Base-by-base conservation (phyloP, 2,113 vertebrate genomes). In the Esox niger region DNA sequence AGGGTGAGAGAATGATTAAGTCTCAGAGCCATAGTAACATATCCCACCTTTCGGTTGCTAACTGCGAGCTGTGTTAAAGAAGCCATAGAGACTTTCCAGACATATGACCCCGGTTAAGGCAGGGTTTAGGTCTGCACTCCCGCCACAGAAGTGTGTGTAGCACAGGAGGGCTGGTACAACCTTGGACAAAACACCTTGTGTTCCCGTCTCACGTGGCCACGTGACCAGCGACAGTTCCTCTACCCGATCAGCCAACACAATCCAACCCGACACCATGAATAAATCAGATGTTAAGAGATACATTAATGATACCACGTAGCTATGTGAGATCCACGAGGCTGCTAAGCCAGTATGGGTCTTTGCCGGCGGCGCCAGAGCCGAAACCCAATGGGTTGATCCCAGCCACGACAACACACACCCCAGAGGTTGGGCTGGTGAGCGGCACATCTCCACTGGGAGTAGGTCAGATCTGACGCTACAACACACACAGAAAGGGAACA, bases 301-400 rank as follows among this genome's bases (percentile, higher is more conserved):
- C 26, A 27, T 43, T 75, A 80, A 83, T 86, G 78, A 89, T 83
- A 59, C 83, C 87, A 89, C 17, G 38, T 43, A 15, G 75, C 77
- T 61, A n/a, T n/a, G 15, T 38, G 68, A 87, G 88, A 88, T 79
- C 88, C 86, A 89, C 71, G 13, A 65, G 55, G 59, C 60, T 70
- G 71, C 81, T 79, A 80, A 80, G 83, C 80, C 72, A 76, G 74
- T 73, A 74, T 57, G 59, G 79, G 77, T 71, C 55, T 64, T 20
- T 55, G 78, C 64, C 65, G 72, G 52, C 29, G 59, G 69, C 75
- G 46, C 32, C 73, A 67, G 64, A 82, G 66, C 61, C 52, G 74
- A 82, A 84, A 76, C 69, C 70, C 8, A 35, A 76, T 15, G 10
- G 20, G 62, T 64, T 62, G 38, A 29, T 67, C 32, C 5, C 38